phyloP scores from a whole-genome alignment of 2,113 vertebrate genomes.

The Podiceps cristatus region DNA sequence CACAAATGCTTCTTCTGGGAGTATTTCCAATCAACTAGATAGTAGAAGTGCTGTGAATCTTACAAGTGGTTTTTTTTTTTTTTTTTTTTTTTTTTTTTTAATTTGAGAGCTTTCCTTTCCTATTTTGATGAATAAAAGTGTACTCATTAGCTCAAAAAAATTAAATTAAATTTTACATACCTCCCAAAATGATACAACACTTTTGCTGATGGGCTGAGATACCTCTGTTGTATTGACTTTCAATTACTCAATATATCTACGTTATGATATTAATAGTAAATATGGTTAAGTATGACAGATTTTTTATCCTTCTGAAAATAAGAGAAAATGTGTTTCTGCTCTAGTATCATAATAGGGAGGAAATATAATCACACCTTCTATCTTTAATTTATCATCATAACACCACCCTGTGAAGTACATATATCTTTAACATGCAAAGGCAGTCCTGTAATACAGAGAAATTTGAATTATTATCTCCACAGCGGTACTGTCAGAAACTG shows the following conservation, averaged over 20 bases:
- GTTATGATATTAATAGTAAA: background rate
- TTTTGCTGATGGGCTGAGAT: background rate
- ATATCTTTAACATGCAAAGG: fast-evolving
- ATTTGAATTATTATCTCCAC: background rate
- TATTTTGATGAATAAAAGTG: background rate
- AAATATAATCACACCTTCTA: background rate
- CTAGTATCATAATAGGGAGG: background rate
- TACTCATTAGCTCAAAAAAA: background rate
- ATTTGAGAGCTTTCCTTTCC: background rate
- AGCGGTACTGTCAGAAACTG: background rate
- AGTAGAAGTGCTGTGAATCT: background rate
- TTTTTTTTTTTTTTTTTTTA: background rate
- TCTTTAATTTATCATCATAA: background rate
- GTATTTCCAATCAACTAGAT: background rate
- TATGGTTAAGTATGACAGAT: background rate
- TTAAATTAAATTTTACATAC: background rate
- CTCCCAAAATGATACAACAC: background rate
- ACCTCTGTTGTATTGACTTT: background rate
- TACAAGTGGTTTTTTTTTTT: background rate
- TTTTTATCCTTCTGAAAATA: background rate
- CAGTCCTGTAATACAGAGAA: background rate
- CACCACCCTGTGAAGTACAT: background rate
- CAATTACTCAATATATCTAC: background rate
- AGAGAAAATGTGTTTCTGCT: background rate
- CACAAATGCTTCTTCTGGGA: background rate